A percentile compares a stretch with the other conserved stretches of the same genome.
Evolutionary conservation across 2,113 vertebrate genomes (phyloP).

Genomic region (Ammodytes marinus): DNA sequence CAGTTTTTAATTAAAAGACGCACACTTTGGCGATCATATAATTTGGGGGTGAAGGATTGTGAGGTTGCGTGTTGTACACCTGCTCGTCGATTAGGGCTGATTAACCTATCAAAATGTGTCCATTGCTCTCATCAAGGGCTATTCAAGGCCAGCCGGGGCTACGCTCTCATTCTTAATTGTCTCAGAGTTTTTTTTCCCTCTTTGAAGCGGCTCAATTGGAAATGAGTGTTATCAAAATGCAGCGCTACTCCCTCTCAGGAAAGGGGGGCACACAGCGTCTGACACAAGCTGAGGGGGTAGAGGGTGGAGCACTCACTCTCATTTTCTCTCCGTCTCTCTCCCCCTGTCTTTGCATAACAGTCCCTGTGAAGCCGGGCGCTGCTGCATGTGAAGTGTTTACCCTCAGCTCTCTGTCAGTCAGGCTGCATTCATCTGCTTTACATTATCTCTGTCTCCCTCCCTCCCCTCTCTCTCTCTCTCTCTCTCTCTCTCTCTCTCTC

Average conservation of each 20-base stretch:
- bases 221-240: conserved; percentile 78
- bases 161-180: conserved; percentile 71
- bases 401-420: conserved; percentile 63
- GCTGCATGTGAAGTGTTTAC: conserved; percentile 73
- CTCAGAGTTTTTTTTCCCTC: conserved; percentile 58
- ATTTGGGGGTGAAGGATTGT: conserved; percentile 54
- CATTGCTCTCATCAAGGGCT: conserved; percentile 73
- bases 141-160: conserved; percentile 63
- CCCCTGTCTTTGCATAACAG: conserved; percentile 54
- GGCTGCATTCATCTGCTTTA: conserved; percentile 62
- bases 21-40: conserved; percentile 67
- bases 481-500: conserved; percentile 53
- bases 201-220: conserved; percentile 62
- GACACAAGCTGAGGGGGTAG: conserved; percentile 66
- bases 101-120: conserved; percentile 75
- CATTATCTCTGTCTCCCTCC: conserved; percentile 54
- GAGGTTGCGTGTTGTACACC: conserved; percentile 72
- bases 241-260: conserved; percentile 56
- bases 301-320: conserved; percentile 62
- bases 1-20: conserved; percentile 78
- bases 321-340: conserved; percentile 49
- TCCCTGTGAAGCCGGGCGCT: conserved; percentile 46
- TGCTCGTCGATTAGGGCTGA: conserved; percentile 78
- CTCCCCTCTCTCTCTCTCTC: conserved; percentile 49
- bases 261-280: conserved; percentile 61